Conservation (phyloP, 2,888 invertebrate species). For the Chymomyza amoena region DNA sequence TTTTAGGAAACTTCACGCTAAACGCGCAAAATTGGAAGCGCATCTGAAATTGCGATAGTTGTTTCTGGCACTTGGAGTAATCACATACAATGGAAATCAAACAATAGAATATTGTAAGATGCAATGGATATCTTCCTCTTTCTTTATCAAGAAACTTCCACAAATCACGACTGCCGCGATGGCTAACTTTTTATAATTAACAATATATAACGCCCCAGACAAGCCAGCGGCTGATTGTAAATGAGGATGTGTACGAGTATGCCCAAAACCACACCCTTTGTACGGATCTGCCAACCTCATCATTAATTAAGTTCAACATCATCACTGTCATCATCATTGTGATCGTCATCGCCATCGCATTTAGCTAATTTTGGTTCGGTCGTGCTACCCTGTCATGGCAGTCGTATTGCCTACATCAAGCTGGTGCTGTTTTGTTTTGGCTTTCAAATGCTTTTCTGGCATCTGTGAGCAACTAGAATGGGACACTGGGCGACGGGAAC, state of each 20-base stretch:
- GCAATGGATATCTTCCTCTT: conserved; percentile 38
- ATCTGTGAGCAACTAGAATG: background rate
- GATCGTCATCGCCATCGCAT: conserved; percentile 60
- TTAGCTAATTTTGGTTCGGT: conserved; percentile 23
- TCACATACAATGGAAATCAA: conserved; percentile 34
- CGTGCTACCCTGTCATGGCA: conserved; percentile 44
- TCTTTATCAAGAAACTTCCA: too few relatives aligned
- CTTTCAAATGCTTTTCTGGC: conserved; percentile 35
- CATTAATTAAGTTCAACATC: too few relatives aligned
- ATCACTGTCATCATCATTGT: too few relatives aligned
- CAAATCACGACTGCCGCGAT: too few relatives aligned
- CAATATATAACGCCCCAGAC: conserved; percentile 42
- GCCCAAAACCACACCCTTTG: background rate
- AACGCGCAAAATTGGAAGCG: too few relatives aligned
- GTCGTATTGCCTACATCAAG: conserved; percentile 43
- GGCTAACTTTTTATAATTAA: conserved; percentile 53
- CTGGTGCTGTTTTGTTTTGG: conserved; percentile 41
- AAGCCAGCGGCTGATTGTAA: conserved; percentile 48
- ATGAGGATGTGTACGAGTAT: conserved; percentile 44
- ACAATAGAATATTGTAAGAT: conserved; percentile 13
- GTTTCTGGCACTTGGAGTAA: too few relatives aligned
- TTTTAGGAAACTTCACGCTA: too few relatives aligned
- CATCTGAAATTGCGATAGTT: too few relatives aligned
- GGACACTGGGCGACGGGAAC: conserved; percentile 41
- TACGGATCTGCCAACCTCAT: conserved; percentile 41